A percentile compares a stretch with the other conserved stretches of the same genome.
Evolutionary conservation across 1,140 invertebrate species (phyloP).

Genomic region (Trichonephila clavata): DNA sequence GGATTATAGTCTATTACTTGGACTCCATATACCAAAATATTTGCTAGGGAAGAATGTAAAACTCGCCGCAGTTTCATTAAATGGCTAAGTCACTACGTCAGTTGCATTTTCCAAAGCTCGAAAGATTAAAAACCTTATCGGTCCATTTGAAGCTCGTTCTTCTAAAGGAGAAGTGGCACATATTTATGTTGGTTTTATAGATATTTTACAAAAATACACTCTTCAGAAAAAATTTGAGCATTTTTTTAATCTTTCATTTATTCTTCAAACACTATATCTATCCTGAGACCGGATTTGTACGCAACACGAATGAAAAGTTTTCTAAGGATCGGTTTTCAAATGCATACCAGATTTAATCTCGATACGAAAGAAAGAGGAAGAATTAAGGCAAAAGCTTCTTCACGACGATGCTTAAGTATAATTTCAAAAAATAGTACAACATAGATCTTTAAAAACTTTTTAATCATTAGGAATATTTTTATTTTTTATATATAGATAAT

Average conservation of each 20-base stretch:
- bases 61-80: no score
- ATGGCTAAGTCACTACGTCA: neutral
- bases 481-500: no score
- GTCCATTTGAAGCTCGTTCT: constrained; percentile 97
- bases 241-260: constrained; percentile 97
- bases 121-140: constrained; percentile 86
- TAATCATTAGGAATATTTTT: no score
- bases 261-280: constrained; percentile 40
- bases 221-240: constrained; percentile 98
- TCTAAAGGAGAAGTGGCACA: constrained; percentile 95
- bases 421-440: neutral
- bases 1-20: constrained; percentile 98
- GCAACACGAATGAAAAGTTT: constrained; percentile 56
- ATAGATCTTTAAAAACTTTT: no score
- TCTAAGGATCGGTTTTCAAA: constrained; percentile 64
- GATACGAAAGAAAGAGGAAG: neutral
- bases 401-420: neutral
- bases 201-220: constrained; percentile 98
- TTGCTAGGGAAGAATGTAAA: constrained; percentile 78
- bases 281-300: constrained; percentile 51
- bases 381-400: neutral
- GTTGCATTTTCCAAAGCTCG: neutral
- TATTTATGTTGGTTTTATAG: constrained; percentile 97
- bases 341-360: constrained; percentile 24
- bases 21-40: constrained; percentile 96